phyloP scores from a whole-genome alignment of 2,113 vertebrate species.

The Himantopus leucocephalus region DNA sequence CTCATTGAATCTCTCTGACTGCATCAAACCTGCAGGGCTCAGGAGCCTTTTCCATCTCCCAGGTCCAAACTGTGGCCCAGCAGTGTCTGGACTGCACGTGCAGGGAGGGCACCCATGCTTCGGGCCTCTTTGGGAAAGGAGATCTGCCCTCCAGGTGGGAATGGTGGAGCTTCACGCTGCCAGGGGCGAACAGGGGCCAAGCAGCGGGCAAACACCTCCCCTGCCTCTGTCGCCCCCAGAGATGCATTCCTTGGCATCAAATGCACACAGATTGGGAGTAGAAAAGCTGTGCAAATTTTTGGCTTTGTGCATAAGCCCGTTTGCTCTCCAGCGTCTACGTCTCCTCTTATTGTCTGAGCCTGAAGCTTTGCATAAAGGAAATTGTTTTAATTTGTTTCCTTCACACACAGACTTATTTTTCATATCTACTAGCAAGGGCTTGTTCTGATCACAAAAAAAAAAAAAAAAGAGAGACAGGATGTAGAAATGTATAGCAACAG shows the following conservation, averaged over 20 bases:
- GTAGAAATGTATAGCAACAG: background rate
- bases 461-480: background rate
- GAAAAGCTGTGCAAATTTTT: background rate
- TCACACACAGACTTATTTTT: background rate
- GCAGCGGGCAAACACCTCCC: background rate
- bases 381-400: background rate
- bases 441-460: background rate
- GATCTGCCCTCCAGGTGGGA: background rate
- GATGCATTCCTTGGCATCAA: background rate
- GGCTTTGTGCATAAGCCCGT: background rate
- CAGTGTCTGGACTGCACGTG: background rate
- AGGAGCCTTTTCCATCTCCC: background rate
- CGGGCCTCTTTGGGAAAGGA: background rate
- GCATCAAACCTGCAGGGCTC: background rate
- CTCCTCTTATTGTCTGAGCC: background rate
- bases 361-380: background rate
- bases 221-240: background rate
- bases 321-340: background rate
- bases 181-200: background rate
- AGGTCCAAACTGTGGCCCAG: background rate
- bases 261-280: background rate
- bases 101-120: background rate
- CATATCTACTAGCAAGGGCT: background rate
- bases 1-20: background rate
- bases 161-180: background rate